phyloP scores from a whole-genome alignment of 2,888 invertebrate genomes.

The Cistogaster globosa region DNA sequence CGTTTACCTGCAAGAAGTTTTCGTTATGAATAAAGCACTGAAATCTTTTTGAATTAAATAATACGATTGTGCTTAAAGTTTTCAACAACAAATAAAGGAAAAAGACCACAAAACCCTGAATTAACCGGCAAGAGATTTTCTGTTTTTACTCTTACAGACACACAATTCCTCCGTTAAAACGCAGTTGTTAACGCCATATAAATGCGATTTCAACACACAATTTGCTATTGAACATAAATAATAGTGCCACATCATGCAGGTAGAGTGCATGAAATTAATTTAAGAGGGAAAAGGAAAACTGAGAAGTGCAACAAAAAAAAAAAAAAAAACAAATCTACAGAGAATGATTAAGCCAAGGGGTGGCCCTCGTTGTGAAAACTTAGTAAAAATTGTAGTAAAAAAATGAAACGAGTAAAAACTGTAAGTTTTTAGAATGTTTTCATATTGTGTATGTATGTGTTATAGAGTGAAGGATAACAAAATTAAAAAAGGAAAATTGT shows the following conservation, averaged over 20 bases:
- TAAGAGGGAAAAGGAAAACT: slow-evolving; percentile 44
- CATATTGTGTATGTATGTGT: slow-evolving; percentile 31
- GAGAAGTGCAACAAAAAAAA: slow-evolving; percentile 19
- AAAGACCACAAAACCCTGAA: slow-evolving; percentile 26
- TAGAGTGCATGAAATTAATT: slow-evolving; percentile 66
- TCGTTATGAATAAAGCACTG: too few relatives aligned
- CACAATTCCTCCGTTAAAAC: not conserved
- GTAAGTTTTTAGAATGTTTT: slow-evolving; percentile 51
- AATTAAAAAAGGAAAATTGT: not conserved
- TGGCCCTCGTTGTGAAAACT: slow-evolving; percentile 8
- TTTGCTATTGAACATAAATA: slow-evolving; percentile 32
- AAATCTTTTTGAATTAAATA: too few relatives aligned
- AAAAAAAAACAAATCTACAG: not conserved
- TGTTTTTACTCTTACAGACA: not conserved
- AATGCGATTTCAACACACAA: not conserved
- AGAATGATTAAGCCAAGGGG: slow-evolving; percentile 5
- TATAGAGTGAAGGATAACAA: not conserved
- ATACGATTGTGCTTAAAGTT: slow-evolving; percentile 38
- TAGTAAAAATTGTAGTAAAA: slow-evolving; percentile 35
- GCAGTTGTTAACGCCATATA: slow-evolving; percentile 8
- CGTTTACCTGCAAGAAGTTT: too few relatives aligned
- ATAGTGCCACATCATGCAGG: slow-evolving; percentile 57
- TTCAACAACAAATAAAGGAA: slow-evolving; percentile 20
- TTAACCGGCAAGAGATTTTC: slow-evolving; percentile 25
- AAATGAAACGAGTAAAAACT: not conserved